Percentiles rank a stretch among this genome's conserved stretches.
These are phyloP conservation scores for Mareca strepera DNA, from an alignment of 2,797 vertebrate species.

Conservation along the genomic window DNA sequence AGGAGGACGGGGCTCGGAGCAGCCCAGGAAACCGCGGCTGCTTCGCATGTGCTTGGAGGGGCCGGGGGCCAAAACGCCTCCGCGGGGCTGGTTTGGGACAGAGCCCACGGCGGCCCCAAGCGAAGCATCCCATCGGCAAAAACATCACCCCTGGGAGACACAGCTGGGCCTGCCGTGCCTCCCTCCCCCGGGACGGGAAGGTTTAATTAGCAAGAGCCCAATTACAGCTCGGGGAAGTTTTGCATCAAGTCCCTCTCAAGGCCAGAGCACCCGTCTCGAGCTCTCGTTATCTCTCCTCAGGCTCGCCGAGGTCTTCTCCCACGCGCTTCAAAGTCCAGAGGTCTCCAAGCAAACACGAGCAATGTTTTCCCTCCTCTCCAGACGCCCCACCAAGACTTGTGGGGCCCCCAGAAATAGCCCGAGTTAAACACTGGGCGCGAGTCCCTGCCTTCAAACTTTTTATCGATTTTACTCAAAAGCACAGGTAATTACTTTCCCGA, in stretches of 20 bases:
- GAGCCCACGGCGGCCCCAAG: no score
- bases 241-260: not conserved
- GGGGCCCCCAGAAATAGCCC: not conserved
- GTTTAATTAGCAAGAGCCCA: not conserved
- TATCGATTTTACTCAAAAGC: constrained; percentile 29
- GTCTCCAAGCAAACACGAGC: rapidly evolving
- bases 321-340: rapidly evolving
- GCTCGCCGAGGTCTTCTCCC: not conserved
- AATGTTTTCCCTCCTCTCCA: rapidly evolving
- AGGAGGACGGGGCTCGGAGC: no score
- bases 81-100: no score
- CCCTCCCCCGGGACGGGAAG: rapidly evolving
- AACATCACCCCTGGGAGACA: not conserved
- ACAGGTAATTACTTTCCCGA: constrained; percentile 39
- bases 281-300: rapidly evolving
- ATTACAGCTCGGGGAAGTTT: not conserved
- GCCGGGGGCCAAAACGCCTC: no score
- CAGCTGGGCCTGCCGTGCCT: rapidly evolving
- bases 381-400: rapidly evolving
- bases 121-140: no score
- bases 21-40: no score
- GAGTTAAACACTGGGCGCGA: not conserved
- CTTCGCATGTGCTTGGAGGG: no score
- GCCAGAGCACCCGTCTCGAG: rapidly evolving
- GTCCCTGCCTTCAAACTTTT: not conserved